These are phyloP conservation scores for Ctenopoma kingsleyae DNA, from an alignment of 2,797 vertebrate genomes.

Conservation along the genomic window DNA sequence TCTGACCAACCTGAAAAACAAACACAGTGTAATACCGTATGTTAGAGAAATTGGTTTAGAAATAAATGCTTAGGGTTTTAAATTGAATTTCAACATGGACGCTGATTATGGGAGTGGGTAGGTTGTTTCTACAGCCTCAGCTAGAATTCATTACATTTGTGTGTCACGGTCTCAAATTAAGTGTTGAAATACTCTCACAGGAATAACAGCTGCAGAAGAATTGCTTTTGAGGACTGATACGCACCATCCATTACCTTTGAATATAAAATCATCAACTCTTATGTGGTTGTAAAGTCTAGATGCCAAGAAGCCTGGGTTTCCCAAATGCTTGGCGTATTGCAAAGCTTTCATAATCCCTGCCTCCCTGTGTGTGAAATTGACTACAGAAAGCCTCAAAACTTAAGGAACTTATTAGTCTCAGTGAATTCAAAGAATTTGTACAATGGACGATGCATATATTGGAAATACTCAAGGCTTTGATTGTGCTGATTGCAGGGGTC, in stretches of 20 bases:
- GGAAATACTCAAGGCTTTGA: constrained; percentile 49
- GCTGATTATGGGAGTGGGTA: too few relatives aligned
- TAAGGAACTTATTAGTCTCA: constrained; percentile 43
- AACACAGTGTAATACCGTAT: too few relatives aligned
- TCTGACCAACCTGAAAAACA: too few relatives aligned
- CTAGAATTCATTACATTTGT: background rate
- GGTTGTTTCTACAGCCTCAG: too few relatives aligned
- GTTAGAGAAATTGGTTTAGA: too few relatives aligned
- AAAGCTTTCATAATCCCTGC: background rate
- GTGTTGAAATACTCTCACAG: background rate
- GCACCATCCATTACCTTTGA: background rate
- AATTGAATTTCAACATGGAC: too few relatives aligned
- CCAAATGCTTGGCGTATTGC: background rate
- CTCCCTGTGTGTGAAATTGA: constrained; percentile 22
- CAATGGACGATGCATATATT: constrained; percentile 40
- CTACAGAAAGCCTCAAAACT: constrained; percentile 16
- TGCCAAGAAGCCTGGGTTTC: background rate
- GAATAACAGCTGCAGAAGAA: background rate
- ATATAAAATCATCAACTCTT: background rate
- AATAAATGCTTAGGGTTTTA: too few relatives aligned
- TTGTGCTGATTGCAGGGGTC: constrained; percentile 37
- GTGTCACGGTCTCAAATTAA: background rate
- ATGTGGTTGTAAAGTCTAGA: background rate
- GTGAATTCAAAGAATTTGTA: constrained; percentile 43
- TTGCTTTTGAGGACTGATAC: too few relatives aligned